Evolutionary conservation across 2,888 invertebrate species (phyloP).

Genomic region (Drosophila meridionalis): DNA sequence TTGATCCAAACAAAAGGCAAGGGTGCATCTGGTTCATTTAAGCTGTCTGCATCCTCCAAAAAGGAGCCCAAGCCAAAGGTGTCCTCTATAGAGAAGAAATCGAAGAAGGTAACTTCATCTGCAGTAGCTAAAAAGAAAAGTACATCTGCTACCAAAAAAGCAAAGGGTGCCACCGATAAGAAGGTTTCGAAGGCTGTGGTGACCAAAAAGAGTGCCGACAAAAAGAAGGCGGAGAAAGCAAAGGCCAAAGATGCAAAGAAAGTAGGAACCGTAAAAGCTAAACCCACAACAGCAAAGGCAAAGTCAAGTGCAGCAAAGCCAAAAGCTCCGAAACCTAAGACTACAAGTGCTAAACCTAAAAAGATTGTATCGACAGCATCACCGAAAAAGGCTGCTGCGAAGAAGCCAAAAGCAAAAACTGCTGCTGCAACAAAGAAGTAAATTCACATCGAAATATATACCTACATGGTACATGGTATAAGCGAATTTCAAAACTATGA

Average conservation of each 20-base stretch:
- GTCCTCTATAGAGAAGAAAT: slow-evolving; percentile 41
- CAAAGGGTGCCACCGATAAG: slow-evolving; percentile 33
- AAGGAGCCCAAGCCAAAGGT: slow-evolving; percentile 47
- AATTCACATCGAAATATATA: slow-evolving; percentile 19
- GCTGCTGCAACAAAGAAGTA: slow-evolving; percentile 38
- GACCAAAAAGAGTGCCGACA: slow-evolving; percentile 47
- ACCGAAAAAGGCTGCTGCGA: slow-evolving; percentile 40
- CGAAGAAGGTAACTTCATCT: slow-evolving; percentile 25
- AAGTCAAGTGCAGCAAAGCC: slow-evolving; percentile 36
- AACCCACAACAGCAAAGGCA: slow-evolving; percentile 37
- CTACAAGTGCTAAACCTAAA: slow-evolving; percentile 35
- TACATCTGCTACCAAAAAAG: slow-evolving; percentile 25
- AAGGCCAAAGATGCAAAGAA: slow-evolving; percentile 53
- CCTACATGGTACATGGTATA: not conserved
- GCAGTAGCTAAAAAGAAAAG: slow-evolving; percentile 23
- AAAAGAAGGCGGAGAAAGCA: slow-evolving; percentile 45
- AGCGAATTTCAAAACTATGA: slow-evolving; percentile 4
- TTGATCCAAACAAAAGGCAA: slow-evolving; percentile 79
- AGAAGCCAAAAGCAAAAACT: slow-evolving; percentile 50
- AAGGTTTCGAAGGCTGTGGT: slow-evolving; percentile 38
- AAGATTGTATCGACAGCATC: slow-evolving; percentile 34
- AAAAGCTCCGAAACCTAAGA: slow-evolving; percentile 40
- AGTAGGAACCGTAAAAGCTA: slow-evolving; percentile 45
- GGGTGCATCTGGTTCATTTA: slow-evolving; percentile 65
- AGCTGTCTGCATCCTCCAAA: slow-evolving; percentile 53